Evolutionary conservation across 1,140 invertebrate genomes (phyloP), one percentile per base, ranked within the genome.

Genomic region (Phortica variegata): DNA sequence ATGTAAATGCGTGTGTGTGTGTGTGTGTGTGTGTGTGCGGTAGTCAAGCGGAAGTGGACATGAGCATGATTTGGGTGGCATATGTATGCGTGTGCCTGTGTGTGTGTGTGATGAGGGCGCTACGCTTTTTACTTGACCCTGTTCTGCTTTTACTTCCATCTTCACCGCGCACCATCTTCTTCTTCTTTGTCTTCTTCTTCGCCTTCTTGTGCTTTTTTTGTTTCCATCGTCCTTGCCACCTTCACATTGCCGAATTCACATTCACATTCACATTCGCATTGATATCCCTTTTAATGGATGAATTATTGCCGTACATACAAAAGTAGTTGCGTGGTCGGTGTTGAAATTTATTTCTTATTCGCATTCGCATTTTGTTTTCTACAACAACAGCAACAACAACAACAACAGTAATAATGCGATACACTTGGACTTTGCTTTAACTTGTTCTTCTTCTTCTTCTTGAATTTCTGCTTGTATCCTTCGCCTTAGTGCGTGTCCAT

Each of bases 241-340:
- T 37, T 16, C n/a, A 8, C 8, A n/a, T 31, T n/a, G 8, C 17
- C 6, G 7, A 37, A 37, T 13, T 37, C 7, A 17, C 26, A 12
- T 6, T 8, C 34, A 17, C 6, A 37, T 6, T n/a, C 32, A 9
- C 32, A 60, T 26, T 26, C 61, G 61, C 63, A 69, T 69, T 69
- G 61, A 72, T 69, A 73, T 72, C 69, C 69, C 69, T 73, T 73
- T 73, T 73, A 73, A 73, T 73, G 69, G 69, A 73, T 73, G 69
- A 73, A 62, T 73, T 73, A 73, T 73, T 73, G 69, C 69, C 69
- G 56, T 65, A 73, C 69, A 73, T 73, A 65, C 68, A 61, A 72
- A 71, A 71, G 68, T 72, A 72, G 68, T 72, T 72, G 66, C 60
- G 60, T 48, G 47, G 55, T 52, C 23, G 23, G 5, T 47, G 44